Evolutionary conservation across 1,140 invertebrate genomes (phyloP), one percentile per base, ranked within the genome.

Genomic region (Zophobas atratus): DNA sequence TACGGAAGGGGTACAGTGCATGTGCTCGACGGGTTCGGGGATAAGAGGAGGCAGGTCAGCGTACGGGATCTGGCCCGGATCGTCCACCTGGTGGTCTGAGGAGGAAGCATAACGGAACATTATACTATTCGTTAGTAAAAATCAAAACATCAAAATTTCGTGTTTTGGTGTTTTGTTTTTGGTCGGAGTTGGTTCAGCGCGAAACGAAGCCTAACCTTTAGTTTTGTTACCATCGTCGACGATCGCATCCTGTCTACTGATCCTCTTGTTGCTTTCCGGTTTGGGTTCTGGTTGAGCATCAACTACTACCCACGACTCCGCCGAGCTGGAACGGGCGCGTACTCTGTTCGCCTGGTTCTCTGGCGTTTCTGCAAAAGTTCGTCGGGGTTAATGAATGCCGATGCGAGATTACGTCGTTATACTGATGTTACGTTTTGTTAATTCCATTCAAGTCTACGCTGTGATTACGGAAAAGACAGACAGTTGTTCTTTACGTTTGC

Each of bases 251-350:
- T 79, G 74, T 63, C 78, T 76, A 39, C 70, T 77, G 36, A 73
- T 74, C 53, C 70, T 75, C 46, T 78, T 78, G 35, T n/a, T 67
- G 60, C 36, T 32, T 20, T 51, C 70, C 75, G 46, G 39, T 41
- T 76, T 63, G 3, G 5, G 63, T 56, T 48, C 56, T 56, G 72
- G 79, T 74, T 48, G 2, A 33, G 78, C 70, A 70, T 80, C 39
- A 34, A 81, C 81, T 32, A 86, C 85, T 20, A 86, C 84, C 89
- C 89, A 90, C 72, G 89, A 90, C 81, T 90, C 89, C n/a, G 88
- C 87, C 70, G 89, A 90, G 82, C 89, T 90, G 43, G 89, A 90
- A 63, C 89, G 86, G 46, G 86, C 86, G 78, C 89, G 86, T 60
- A 88, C 57, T 75, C 75, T 78, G 49, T 51, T 74, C 77, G 81